Evolutionary conservation across 2,888 invertebrate genomes (phyloP).

Genomic region (Chymomyza amoena): DNA sequence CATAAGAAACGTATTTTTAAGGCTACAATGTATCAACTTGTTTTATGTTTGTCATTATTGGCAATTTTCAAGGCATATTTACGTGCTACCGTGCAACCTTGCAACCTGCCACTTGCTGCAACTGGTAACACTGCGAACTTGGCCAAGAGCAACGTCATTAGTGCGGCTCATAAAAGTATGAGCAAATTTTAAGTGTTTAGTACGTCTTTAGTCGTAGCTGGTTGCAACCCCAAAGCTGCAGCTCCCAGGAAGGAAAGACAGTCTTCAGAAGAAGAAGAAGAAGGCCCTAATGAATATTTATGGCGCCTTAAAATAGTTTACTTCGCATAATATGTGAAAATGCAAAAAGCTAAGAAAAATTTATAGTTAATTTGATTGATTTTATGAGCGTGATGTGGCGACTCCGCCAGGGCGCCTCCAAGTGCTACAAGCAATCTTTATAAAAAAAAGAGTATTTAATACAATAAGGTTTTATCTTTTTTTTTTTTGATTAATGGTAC

Average conservation of each 20-base stretch:
- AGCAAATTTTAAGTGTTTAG: constrained; percentile 31
- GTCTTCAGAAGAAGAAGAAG: too few relatives aligned
- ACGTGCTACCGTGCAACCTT: constrained; percentile 48
- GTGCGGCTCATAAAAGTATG: constrained; percentile 55
- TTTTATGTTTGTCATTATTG: constrained; percentile 73
- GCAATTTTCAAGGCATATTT: constrained; percentile 70
- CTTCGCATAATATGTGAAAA: constrained; percentile 60
- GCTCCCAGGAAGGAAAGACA: too few relatives aligned
- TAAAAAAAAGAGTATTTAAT: neutral
- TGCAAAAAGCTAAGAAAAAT: constrained; percentile 41
- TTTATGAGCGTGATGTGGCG: constrained; percentile 53
- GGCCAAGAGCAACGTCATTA: constrained; percentile 20
- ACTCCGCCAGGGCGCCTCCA: neutral
- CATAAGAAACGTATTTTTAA: constrained; percentile 64
- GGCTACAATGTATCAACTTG: constrained; percentile 68
- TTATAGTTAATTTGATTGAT: constrained; percentile 74
- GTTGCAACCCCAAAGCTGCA: neutral
- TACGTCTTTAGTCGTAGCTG: too few relatives aligned
- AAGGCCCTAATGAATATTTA: constrained; percentile 66
- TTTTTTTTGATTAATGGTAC: constrained; percentile 7
- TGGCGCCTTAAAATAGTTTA: constrained; percentile 67
- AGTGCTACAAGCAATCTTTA: neutral
- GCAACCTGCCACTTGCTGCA: neutral
- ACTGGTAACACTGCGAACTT: constrained; percentile 41
- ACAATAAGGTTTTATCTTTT: neutral